Evolutionary conservation across 2,797 vertebrate genomes (phyloP), one percentile per base, ranked within the genome.

Genomic region (Sparidentex hasta): DNA sequence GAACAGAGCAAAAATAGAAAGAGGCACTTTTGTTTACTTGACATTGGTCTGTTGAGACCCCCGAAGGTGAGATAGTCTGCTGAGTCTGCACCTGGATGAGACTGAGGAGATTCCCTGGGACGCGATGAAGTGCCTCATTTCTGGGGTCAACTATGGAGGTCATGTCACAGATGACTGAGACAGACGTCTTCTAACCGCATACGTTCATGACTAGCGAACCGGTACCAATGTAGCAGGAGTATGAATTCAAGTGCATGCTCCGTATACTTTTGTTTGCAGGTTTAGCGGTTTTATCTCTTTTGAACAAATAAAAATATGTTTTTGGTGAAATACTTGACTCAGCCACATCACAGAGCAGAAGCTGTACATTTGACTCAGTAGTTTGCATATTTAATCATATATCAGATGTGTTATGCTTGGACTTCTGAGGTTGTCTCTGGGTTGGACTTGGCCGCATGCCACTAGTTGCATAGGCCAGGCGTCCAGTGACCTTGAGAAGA

Each of bases 161-260:
- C 97, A 97, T 0, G 95, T 98, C 67, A 98, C 97, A 0, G 97
- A 98, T 18, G 96, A 97, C 80, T 97, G 96, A 95, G 97, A 98
- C 90, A 88, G 96, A 9, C 96, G 97, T 23, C 94, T 98, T 64
- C 94, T 98, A 3, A 95, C 85, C 72, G 96, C 97, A 5, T 97
- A 98, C 90, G 97, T 97, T 91, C 96, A 95, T 9, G 96, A 97
- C 84, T 97, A 50, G 14, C 64, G 5, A 29, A 59, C 2, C 16
- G 27, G 3, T 13, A 16, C 1, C 11, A 16, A 11, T 47, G 7
- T 38, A 18, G 29, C 29, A 50, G 65, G 11, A 69, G 12, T 21
- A 33, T 41, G 20, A 27, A 18, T 25, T 51, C 0, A 67, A 21
- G 27, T 44, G 4, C 16, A 50, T 0, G 0, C 21, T 43, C 12